A percentile compares a stretch with the other conserved stretches of the same genome.
phyloP scores from a whole-genome alignment of 2,113 vertebrate genomes.

The Gadus macrocephalus region DNA sequence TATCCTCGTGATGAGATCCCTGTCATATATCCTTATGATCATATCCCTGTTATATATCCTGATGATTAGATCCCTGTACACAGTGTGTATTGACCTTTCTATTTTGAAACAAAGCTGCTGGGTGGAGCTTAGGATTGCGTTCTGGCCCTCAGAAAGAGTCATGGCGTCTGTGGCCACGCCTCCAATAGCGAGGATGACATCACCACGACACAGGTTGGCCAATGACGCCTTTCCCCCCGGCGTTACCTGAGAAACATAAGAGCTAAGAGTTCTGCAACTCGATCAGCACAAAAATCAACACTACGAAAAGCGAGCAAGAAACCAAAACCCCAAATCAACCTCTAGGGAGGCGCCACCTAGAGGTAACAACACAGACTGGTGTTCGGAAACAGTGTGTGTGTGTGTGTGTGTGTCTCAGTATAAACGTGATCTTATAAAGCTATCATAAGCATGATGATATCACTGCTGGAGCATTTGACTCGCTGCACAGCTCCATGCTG shows the following conservation, averaged over 20 bases:
- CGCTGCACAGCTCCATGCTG: slow-evolving; percentile 2
- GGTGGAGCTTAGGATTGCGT: slow-evolving; percentile 81
- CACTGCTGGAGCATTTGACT: slow-evolving; percentile 35
- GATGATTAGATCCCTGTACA: no score
- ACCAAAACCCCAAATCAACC: no score
- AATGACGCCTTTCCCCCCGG: slow-evolving; percentile 84
- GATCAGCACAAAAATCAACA: no score
- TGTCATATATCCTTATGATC: no score
- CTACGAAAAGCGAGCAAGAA: no score
- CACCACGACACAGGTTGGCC: slow-evolving; percentile 81
- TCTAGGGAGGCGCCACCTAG: no score
- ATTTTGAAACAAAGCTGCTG: slow-evolving; percentile 81
- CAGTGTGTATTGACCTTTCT: slow-evolving; percentile 69
- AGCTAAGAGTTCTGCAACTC: background rate
- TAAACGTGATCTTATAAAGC: background rate
- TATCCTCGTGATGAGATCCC: no score
- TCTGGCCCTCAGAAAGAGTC: slow-evolving; percentile 84
- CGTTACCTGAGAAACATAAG: slow-evolving; percentile 72
- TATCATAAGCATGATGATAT: slow-evolving; percentile 39
- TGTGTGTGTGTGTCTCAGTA: no score
- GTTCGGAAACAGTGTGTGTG: no score
- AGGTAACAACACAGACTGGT: no score
- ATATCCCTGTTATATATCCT: no score
- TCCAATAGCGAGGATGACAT: slow-evolving; percentile 82
- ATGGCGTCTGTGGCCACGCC: slow-evolving; percentile 79